phyloP scores from a whole-genome alignment of 2,113 vertebrate species.

The Thalassarche chlororhynchos region DNA sequence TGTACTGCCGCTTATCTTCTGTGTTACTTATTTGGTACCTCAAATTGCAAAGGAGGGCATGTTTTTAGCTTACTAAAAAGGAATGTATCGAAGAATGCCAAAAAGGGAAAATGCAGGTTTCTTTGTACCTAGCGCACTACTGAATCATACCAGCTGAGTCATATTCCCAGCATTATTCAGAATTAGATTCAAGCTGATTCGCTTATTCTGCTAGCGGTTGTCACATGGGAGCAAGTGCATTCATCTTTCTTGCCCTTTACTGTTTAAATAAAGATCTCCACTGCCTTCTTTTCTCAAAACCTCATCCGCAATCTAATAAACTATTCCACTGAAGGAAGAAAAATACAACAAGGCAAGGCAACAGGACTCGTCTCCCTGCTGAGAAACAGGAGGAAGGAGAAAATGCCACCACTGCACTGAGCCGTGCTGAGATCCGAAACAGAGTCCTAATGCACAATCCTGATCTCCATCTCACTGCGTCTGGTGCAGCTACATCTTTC shows the following conservation, averaged over 20 bases:
- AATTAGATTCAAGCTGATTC: slow-evolving; percentile 49
- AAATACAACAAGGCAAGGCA: not conserved
- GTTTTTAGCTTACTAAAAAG: not conserved
- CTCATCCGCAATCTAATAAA: slow-evolving; percentile 9
- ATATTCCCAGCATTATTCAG: slow-evolving; percentile 33
- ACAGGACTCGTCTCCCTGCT: not conserved
- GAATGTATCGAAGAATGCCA: not conserved
- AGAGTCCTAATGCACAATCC: not conserved
- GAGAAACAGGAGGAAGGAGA: not conserved
- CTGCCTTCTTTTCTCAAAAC: slow-evolving; percentile 13
- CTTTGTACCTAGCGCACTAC: not conserved
- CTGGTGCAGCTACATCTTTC: not conserved
- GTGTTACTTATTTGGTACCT: not conserved
- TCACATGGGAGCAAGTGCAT: not conserved
- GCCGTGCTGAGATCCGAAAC: fast-evolving
- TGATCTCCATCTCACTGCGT: not conserved
- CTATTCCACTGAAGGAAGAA: not conserved
- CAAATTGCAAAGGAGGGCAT: not conserved
- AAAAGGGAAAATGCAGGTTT: slow-evolving; percentile 13
- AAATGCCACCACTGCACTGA: not conserved
- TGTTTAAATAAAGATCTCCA: slow-evolving; percentile 26
- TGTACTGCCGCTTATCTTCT: not conserved
- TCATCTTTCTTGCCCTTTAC: slow-evolving; percentile 34
- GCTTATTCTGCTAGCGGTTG: not conserved
- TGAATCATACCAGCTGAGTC: slow-evolving; percentile 48